Evolutionary conservation across 2,113 vertebrate genomes (phyloP), one percentile per base, ranked within the genome.

Genomic region (Solenodon paradoxus): DNA sequence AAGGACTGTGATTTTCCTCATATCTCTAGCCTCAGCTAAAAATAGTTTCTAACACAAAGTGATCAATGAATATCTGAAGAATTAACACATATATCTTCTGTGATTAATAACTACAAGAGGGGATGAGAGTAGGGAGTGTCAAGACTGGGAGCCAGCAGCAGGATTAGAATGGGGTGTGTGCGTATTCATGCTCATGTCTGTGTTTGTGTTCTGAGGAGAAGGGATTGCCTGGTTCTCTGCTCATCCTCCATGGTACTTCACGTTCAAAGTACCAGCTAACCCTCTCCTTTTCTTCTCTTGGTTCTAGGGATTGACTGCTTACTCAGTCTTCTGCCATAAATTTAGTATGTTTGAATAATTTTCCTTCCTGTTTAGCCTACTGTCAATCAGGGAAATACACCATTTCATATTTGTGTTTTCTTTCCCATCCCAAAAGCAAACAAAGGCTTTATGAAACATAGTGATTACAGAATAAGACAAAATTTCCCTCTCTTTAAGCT

Each of bases 111-210:
- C 40, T 32, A 45, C 0, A 28, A 83, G 53, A 24, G 7, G 30
- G 30, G 15, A 40, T 15, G 6, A 22, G 26, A n/a, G 74, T 5
- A 64, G 10, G 42, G 24, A 15, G 6, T 30, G 24, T 61, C 49
- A 35, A 30, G 32, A 74, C 64, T 40, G 13, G 42, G 10, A 24
- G 77, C 47, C 0, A 49, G 42, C 9, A 20, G 7, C 26, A 57
- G 15, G 40, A 40, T 87, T 79, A 59, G 35, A 7, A 19, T 16
- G 3, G 79, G 3, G 28, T 19, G 10, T 24, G 28, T 49, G n/a
- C 45, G 9, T 9, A 20, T 7, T 13, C 2, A 3, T 2, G 5
- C 24, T 20, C 4, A 3, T 19, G 6, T n/a, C n/a, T n/a, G n/a
- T n/a, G n/a, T n/a, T n/a, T n/a, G n/a, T 12, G 7, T 9, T 40